phyloP scores from a whole-genome alignment of 1,140 invertebrate species.

The Cephus cinctus region DNA sequence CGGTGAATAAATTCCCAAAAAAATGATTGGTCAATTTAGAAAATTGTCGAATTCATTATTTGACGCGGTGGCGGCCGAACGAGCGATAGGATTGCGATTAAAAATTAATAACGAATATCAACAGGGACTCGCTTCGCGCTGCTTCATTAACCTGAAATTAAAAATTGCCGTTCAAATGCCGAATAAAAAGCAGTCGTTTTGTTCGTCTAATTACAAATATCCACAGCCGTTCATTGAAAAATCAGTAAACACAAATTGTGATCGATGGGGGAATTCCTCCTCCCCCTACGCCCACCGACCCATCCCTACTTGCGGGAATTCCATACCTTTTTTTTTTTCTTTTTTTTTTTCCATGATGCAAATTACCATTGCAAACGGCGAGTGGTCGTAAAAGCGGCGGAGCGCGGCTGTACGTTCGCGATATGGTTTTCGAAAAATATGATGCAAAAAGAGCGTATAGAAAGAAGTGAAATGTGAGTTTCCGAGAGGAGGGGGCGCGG shows the following conservation, averaged over 20 bases:
- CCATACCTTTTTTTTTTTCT: slow-evolving; percentile 1
- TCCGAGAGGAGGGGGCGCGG: slow-evolving; percentile 13
- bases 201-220: slow-evolving; percentile 50
- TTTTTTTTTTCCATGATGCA: slow-evolving; percentile 31
- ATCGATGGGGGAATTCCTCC: slow-evolving; percentile 36
- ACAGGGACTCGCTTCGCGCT: slow-evolving; percentile 30
- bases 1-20: no score
- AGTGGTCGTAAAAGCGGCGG: no score
- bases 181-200: slow-evolving; percentile 38
- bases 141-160: slow-evolving; percentile 50
- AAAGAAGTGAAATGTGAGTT: slow-evolving; percentile 23
- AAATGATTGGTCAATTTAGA: no score
- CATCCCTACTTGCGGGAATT: not conserved
- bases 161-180: slow-evolving; percentile 41
- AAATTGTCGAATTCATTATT: no score
- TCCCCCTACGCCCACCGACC: not conserved
- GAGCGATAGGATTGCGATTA: slow-evolving; percentile 37
- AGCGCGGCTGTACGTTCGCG: slow-evolving; percentile 19
- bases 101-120: slow-evolving; percentile 55
- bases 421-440: slow-evolving; percentile 13
- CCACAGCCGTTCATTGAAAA: slow-evolving; percentile 34
- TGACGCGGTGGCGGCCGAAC: slow-evolving; percentile 21
- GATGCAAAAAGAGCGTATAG: slow-evolving; percentile 32
- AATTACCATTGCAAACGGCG: slow-evolving; percentile 46
- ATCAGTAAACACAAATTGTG: slow-evolving; percentile 38